Evolutionary conservation across 2,888 invertebrate species (phyloP), one percentile per base, ranked within the genome.

Genomic region (Cloeon dipterum): DNA sequence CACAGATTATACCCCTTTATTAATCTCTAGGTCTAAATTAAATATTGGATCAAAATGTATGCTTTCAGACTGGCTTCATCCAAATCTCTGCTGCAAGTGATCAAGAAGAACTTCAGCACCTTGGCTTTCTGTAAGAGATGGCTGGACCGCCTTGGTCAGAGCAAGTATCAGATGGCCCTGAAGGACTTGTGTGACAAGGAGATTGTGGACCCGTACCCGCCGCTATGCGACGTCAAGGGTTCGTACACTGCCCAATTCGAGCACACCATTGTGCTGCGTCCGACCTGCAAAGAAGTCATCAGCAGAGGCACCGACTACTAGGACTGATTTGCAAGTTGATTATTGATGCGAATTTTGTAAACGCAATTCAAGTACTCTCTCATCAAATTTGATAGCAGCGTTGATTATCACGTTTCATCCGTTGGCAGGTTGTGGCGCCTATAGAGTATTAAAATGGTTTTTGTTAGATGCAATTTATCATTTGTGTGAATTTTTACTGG

Each of bases 211-310:
- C 79, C 96, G 1, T 98, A 98, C 61, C 98, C 98, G 16, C 98
- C 98, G 7, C 68, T 98, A 37, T 96, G 94, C 53, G 98, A 98
- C 61, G 70, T 82, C 44, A 88, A 85, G 57, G 96, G 98, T 39
- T 89, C 85, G 56, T 99, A 94, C 61, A 99, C 98, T 0, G 98
- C 98, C 32, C 98, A 99, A 62, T 99, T 85, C 55, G 98, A 99
- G 55, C 98, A 99, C 59, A 99, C 98, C 4, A 79, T 99, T 50
- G 73, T 99, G 46, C 65, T 98, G 44, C 68, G 96, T 49, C 98
- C 98, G 29, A 94, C 93, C 1, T 96, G 94, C 64, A 99, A 99
- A 59, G 98, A 99, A 59, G 74, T 99, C 18, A 77, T 98, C 34
- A 93, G 91, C 19, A 76, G 96, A 42, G 98, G 98, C 20, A 79